Base-by-base conservation (phyloP, 2,797 vertebrate genomes). In the Falco columbarius region DNA sequence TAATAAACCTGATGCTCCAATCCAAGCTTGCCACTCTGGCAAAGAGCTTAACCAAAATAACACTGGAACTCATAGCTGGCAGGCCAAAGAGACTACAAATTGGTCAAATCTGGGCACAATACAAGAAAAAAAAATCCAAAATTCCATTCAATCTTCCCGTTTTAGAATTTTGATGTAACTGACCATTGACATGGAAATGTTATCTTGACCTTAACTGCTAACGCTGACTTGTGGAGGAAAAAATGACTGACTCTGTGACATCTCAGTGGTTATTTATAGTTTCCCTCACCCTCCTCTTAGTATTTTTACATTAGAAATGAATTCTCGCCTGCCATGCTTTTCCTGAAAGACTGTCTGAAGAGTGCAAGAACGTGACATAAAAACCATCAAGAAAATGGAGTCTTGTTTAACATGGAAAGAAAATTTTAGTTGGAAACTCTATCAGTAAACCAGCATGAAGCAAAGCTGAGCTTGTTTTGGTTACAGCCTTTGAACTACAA, bases 141-240 rank as follows among this genome's bases (percentile, higher is more conserved):
- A 96, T 96, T 97, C 90, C 94, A 86, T 90, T 96, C 81, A 83
- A 59, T 88, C 75, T 91, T 88, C 92, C 95, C 56, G 55, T 88
- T 97, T 97, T 93, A 97, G 92, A 93, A 88, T 91, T 96, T 93
- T 96, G 93, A 96, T 95, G 92, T 84, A 93, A 97, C 89, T 95
- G 95, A 96, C 95, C 95, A 96, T 81, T 95, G 97, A 96, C 96
- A 96, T 95, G 93, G 94, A 97, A 97, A 97, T 95, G 95, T 96
- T 95, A 97, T 94, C 92, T 95, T 96, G 94, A 95, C 97, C 96
- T 91, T 95, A 97, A 94, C 89, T 94, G 91, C 89, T 95, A 93
- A 96, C 93, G 90, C 84, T 95, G 92, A 96, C 96, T 96, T 92
- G 79, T 1, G 16, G 73, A 93, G 95, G 91, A 93, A 97, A 96